These are phyloP conservation scores for Chymomyza caudatula DNA, from an alignment of 2,888 invertebrate species.

Conservation along the genomic window DNA sequence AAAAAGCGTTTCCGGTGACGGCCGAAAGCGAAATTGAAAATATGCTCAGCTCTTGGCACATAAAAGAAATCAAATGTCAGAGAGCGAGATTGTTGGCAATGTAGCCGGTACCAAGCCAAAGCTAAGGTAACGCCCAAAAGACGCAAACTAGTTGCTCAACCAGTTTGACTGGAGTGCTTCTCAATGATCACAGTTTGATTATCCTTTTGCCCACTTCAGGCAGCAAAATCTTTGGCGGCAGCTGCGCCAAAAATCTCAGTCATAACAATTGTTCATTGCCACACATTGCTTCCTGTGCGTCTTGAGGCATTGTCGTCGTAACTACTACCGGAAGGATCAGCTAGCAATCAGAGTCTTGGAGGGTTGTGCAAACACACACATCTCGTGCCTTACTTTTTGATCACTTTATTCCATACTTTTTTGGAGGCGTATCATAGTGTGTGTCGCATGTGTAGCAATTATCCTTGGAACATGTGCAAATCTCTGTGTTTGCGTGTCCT, in stretches of 20 bases:
- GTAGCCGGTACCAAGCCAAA: slow-evolving; percentile 10
- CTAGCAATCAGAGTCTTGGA: slow-evolving; percentile 48
- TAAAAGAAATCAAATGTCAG: slow-evolving; percentile 69
- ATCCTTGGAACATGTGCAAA: slow-evolving; percentile 73
- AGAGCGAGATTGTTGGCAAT: too few species aligned
- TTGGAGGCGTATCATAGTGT: slow-evolving; percentile 60
- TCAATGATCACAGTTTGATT: slow-evolving; percentile 39
- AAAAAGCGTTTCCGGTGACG: slow-evolving; percentile 73
- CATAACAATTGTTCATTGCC: slow-evolving; percentile 63
- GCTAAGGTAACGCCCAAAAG: slow-evolving; percentile 48
- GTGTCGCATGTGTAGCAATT: slow-evolving; percentile 76
- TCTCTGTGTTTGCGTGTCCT: slow-evolving; percentile 26
- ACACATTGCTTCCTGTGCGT: slow-evolving; percentile 77
- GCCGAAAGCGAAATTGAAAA: slow-evolving; percentile 71
- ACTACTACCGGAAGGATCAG: slow-evolving; percentile 73
- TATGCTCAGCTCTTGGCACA: slow-evolving; percentile 7
- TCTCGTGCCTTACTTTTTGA: slow-evolving; percentile 14
- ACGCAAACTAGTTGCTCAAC: slow-evolving; percentile 38
- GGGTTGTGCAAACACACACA: slow-evolving; percentile 36
- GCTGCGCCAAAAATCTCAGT: slow-evolving; percentile 42
- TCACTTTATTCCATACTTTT: slow-evolving; percentile 1
- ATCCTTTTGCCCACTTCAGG: slow-evolving; percentile 65
- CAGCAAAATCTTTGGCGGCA: slow-evolving; percentile 45
- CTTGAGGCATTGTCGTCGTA: slow-evolving; percentile 43
- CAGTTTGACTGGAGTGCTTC: slow-evolving; percentile 47